Evolutionary conservation across 2,888 invertebrate species (phyloP).

Genomic region (Ametastegia equiseti): DNA sequence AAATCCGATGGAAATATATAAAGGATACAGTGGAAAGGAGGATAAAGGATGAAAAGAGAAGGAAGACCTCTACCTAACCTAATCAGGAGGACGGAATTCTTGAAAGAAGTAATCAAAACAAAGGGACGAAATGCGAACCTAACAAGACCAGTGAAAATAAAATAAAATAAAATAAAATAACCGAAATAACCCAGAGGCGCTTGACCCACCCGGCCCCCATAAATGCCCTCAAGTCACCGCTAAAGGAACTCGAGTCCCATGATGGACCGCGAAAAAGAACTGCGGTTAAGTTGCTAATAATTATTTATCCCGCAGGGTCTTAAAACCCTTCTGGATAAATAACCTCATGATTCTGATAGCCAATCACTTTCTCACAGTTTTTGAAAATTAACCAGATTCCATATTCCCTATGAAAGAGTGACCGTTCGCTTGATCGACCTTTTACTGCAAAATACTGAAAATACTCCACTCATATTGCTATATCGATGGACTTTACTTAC

Average conservation of each 20-base stretch:
- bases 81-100: constrained; percentile 36
- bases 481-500: constrained; percentile 55
- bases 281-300: neutral
- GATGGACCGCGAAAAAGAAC: neutral
- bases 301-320: neutral
- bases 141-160: constrained; percentile 17
- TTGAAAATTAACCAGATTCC: neutral
- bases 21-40: neutral
- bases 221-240: constrained; percentile 25
- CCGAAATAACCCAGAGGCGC: constrained; percentile 38
- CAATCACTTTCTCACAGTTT: neutral
- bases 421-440: no score
- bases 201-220: constrained; percentile 40
- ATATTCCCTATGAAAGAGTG: neutral
- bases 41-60: neutral
- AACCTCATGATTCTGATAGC: neutral
- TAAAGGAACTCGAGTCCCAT: constrained; percentile 7
- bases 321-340: neutral
- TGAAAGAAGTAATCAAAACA: constrained; percentile 44
- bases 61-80: neutral
- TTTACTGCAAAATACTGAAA: neutral
- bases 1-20: neutral
- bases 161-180: no score
- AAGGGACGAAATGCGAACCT: neutral
- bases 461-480: no score